Conservation (phyloP, 30 jellyfish, hydroid and myxozoan genomes). For the Catostylus mosaicus region DNA sequence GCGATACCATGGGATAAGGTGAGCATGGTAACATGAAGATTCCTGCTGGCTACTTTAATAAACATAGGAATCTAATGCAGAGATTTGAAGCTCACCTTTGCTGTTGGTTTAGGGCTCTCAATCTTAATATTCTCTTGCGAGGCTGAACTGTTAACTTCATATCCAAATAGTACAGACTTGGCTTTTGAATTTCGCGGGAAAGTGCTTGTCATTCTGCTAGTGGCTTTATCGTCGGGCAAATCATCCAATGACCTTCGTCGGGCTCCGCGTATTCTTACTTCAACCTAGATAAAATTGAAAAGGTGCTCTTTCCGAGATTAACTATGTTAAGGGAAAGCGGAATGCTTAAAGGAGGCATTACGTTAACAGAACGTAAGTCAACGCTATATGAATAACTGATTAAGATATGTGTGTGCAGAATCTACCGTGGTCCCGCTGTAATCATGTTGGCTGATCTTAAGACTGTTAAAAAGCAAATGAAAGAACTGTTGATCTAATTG, state of each 20-base stretch:
- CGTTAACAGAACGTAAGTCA: too few species aligned
- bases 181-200: conserved; percentile 77
- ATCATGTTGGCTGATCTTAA: too few species aligned
- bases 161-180: conserved; percentile 77
- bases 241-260: conserved; percentile 95
- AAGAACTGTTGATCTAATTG: too few species aligned
- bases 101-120: conserved; percentile 50
- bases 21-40: too few species aligned
- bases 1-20: too few species aligned
- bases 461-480: too few species aligned
- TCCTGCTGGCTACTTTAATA: too few species aligned
- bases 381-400: too few species aligned
- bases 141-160: conserved; percentile 35
- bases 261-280: conserved; percentile 50
- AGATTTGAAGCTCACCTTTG: conserved; percentile 24
- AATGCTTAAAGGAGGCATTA: too few species aligned
- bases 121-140: conserved; percentile 41
- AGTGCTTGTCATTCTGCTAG: conserved; percentile 56
- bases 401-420: too few species aligned
- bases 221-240: conserved; percentile 58
- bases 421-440: too few species aligned
- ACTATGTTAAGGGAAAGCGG: too few species aligned
- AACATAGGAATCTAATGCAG: neutral
- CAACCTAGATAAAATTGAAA: conserved; percentile 35
- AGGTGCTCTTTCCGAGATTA: neutral